Base-by-base conservation (phyloP, 1,140 invertebrate species). In the Eriocheir sinensis region DNA sequence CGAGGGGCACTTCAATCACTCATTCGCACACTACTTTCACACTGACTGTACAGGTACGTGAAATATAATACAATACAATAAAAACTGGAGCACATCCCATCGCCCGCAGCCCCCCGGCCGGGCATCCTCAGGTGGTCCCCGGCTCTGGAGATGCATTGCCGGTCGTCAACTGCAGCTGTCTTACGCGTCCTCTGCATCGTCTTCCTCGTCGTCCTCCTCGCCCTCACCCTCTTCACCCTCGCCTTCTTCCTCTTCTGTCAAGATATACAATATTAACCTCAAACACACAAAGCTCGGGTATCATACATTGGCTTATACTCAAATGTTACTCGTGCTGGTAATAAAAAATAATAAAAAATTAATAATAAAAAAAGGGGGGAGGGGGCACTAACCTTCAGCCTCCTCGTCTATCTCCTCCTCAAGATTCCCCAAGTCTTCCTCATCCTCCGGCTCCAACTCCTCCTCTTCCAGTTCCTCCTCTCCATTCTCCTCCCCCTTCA, bases 61-160 rank as follows among this genome's bases (percentile, higher is more conserved):
- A 94, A 91, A 94, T 94, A 94, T 94, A 94, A 94, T 94, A 94
- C 94, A 94, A 94, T 94, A 94, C 94, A 91, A 94, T 94, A 94
- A 94, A 94, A 94, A 94, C 94, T 94, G 53, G 86, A 91, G 94
- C 90, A 94, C 34, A 41, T 34, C 94, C 89, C 89, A 38, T 91
- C 94, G 81, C 44, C 89, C 94, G 34, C 88, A 85, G 41, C 89
- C 83, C 94, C 94, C 89, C 90, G 94, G 94, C 94, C 81, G 40
- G 36, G 89, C 89, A 44, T 94, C 89, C 94, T 92, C 80, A 72
- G 79, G 89, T 91, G 89, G 89, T 85, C 89, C 89, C 93, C 93
- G 89, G 94, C 89, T 88, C 60, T 86, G n/a, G 89, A 60, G 94
- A 40, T 91, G 81, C 89, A 60, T 83, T 32, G 81, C 89, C 94